A percentile compares a stretch with the other conserved stretches of the same genome.
Evolutionary conservation across 64 coral and sea anemone genomes (phyloP).

Genomic region (Acropora tenuis): DNA sequence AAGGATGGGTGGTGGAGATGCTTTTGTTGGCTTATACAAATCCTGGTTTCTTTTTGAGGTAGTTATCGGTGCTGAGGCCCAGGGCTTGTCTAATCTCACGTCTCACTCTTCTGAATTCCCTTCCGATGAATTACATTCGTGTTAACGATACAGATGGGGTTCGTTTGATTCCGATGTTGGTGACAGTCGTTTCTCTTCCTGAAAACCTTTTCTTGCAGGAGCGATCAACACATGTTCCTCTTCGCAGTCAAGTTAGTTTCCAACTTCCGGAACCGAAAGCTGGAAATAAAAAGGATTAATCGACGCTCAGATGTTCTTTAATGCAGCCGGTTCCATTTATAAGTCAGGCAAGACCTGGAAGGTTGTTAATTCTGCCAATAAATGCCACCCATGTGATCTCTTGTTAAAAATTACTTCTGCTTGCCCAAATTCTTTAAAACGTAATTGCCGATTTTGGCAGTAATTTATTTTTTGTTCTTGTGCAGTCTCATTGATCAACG

Average conservation of each 20-base stretch:
- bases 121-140: too few species aligned
- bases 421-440: too few species aligned
- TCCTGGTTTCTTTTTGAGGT: neutral
- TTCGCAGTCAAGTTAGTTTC: conserved; percentile 43
- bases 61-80: too few species aligned
- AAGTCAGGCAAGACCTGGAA: too few species aligned
- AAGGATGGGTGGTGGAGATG: too few species aligned
- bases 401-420: too few species aligned
- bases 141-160: neutral
- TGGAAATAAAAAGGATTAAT: neutral
- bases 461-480: too few species aligned
- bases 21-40: neutral
- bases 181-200: neutral
- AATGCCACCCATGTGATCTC: too few species aligned
- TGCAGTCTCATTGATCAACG: too few species aligned
- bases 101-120: neutral
- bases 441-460: too few species aligned
- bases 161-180: neutral
- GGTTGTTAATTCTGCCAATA: too few species aligned
- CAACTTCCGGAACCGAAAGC: conserved; percentile 28
- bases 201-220: conserved; percentile 11
- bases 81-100: neutral
- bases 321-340: neutral
- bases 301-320: neutral
- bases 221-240: neutral